Conservation (phyloP, 2,113 vertebrate species). For the Hiodon tergisus region DNA sequence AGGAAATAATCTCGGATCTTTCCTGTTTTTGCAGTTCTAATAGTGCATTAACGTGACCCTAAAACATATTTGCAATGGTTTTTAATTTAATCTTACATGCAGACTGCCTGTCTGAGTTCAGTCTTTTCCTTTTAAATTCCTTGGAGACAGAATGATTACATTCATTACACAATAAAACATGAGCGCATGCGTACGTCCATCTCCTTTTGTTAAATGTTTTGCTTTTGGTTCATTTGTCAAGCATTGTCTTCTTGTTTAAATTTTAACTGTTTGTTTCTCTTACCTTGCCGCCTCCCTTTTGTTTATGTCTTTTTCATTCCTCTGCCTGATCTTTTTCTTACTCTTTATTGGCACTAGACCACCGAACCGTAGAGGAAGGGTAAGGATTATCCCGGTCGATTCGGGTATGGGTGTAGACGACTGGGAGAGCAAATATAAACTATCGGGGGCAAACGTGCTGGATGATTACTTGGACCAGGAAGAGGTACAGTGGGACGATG, state of each 20-base stretch:
- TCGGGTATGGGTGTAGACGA: conserved; percentile 76
- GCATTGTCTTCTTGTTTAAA: conserved; percentile 40
- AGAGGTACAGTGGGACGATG: conserved; percentile 70
- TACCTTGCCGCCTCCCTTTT: conserved; percentile 37
- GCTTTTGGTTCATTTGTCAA: conserved; percentile 24
- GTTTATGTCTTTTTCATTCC: conserved; percentile 39
- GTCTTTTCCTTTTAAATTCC: too few relatives aligned
- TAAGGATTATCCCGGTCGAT: conserved; percentile 78
- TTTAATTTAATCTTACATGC: too few relatives aligned
- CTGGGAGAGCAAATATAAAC: conserved; percentile 71
- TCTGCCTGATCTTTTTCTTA: conserved; percentile 39
- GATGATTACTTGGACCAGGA: conserved; percentile 75
- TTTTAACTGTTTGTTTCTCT: conserved; percentile 31
- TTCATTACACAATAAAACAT: too few relatives aligned
- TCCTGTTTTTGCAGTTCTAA: too few relatives aligned
- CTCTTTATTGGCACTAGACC: conserved; percentile 48
- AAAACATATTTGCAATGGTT: too few relatives aligned
- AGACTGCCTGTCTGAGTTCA: too few relatives aligned
- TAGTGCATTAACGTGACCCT: too few relatives aligned
- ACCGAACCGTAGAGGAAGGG: conserved; percentile 62
- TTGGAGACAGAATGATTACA: too few relatives aligned
- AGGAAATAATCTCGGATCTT: too few relatives aligned
- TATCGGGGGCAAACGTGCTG: conserved; percentile 63
- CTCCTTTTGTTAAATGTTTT: neutral
- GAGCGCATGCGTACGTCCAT: too few relatives aligned